Evolutionary conservation across 2,888 invertebrate genomes (phyloP).

Genomic region (Metallyticus violacea): DNA sequence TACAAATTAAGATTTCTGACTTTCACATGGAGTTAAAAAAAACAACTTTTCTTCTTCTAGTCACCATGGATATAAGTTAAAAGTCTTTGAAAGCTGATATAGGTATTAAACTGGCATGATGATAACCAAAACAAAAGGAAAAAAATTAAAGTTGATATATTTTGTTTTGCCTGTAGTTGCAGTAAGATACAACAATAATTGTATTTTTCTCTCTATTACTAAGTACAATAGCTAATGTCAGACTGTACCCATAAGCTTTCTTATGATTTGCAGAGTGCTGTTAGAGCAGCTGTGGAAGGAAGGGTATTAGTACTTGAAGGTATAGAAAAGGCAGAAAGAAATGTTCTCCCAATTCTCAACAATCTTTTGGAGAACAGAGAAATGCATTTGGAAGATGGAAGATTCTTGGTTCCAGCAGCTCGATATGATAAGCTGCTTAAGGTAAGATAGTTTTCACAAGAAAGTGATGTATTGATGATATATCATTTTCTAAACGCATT

Average conservation of each 20-base stretch:
- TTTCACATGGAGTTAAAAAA: no score
- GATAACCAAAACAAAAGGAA: background rate
- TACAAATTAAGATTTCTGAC: no score
- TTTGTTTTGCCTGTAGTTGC: background rate
- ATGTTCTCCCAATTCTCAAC: slow-evolving; percentile 93
- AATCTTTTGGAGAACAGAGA: slow-evolving; percentile 95
- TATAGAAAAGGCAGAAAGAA: slow-evolving; percentile 95
- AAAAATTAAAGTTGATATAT: background rate
- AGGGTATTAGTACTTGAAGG: slow-evolving; percentile 89
- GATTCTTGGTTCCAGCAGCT: slow-evolving; percentile 83
- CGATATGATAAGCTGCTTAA: slow-evolving; percentile 86
- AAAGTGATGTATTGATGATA: background rate
- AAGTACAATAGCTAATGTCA: no score
- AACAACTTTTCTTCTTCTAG: no score
- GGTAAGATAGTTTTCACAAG: slow-evolving; percentile 49
- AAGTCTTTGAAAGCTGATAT: no score
- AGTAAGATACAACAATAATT: no score
- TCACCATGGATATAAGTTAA: no score
- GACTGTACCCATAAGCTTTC: background rate
- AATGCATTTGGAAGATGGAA: slow-evolving; percentile 97
- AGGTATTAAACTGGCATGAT: no score
- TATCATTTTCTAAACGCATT: no score
- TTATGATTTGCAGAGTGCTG: slow-evolving; percentile 69
- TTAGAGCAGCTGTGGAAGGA: slow-evolving; percentile 86
- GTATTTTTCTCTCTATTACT: no score